A percentile compares a stretch with the other conserved stretches of the same genome.
Evolutionary conservation across 2,113 vertebrate genomes (phyloP).

Genomic region (Scomber colias): DNA sequence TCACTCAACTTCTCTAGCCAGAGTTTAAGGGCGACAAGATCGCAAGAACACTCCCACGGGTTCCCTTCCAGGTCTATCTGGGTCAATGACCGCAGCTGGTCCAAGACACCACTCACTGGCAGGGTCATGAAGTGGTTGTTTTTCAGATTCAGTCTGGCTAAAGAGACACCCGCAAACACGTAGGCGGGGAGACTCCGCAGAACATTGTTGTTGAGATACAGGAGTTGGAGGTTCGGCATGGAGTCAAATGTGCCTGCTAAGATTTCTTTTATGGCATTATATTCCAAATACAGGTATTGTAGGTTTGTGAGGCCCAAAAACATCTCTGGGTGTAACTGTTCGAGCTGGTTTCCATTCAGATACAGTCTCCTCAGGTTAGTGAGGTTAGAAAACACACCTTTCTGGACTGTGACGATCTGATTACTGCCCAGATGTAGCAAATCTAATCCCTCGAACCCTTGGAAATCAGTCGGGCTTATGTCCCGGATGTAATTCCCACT

Average conservation of each 20-base stretch:
- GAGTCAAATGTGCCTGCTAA: constrained; percentile 95
- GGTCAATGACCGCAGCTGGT: constrained; percentile 93
- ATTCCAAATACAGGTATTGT: constrained; percentile 98
- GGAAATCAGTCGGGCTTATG: constrained; percentile 90
- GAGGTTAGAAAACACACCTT: constrained; percentile 94
- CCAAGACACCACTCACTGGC: constrained; percentile 96
- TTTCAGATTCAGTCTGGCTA: constrained; percentile 94
- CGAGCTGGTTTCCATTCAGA: constrained; percentile 96
- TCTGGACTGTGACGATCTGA: constrained; percentile 90
- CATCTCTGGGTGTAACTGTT: constrained; percentile 95
- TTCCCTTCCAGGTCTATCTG: constrained; percentile 98
- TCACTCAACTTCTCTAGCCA: constrained; percentile 96
- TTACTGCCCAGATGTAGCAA: constrained; percentile 97
- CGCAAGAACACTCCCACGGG: constrained; percentile 98
- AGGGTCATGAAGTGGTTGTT: constrained; percentile 99
- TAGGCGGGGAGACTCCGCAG: constrained; percentile 94
- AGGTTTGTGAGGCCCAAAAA: constrained; percentile 95
- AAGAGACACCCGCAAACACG: constrained; percentile 92
- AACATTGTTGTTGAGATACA: constrained; percentile 98
- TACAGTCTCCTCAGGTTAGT: constrained; percentile 96
- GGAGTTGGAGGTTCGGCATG: constrained; percentile 95
- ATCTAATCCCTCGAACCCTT: constrained; percentile 96
- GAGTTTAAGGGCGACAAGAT: constrained; percentile 96
- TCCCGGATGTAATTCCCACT: constrained; percentile 96
- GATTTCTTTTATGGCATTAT: constrained; percentile 98